phyloP scores from a whole-genome alignment of 2,888 invertebrate species.

The Lepidonotus clava region DNA sequence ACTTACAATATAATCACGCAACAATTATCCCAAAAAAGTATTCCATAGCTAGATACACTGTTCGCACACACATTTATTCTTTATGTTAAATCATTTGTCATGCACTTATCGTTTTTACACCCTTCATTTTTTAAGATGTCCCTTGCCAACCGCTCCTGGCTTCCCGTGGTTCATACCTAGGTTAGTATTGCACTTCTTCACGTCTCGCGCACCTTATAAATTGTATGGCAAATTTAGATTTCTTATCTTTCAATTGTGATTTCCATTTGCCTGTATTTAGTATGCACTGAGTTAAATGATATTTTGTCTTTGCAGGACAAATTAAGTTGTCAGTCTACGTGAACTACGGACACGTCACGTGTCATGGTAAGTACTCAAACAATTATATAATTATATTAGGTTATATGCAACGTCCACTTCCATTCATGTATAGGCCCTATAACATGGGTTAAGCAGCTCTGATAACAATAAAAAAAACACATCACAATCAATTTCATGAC shows the following conservation, averaged over 20 bases:
- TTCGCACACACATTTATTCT: neutral
- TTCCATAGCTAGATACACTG: neutral
- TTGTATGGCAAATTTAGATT: neutral
- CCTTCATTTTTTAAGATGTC: neutral
- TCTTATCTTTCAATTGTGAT: neutral
- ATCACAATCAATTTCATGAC: too few relatives aligned
- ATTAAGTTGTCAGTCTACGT: constrained; percentile 13
- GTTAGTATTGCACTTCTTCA: constrained; percentile 12
- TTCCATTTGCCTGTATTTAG: neutral
- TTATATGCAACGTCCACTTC: too few relatives aligned
- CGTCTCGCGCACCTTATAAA: neutral
- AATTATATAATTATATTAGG: too few relatives aligned
- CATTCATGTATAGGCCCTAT: too few relatives aligned
- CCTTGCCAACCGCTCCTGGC: constrained; percentile 34
- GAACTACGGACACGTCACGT: neutral
- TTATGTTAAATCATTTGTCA: neutral
- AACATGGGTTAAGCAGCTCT: neutral
- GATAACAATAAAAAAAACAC: too few relatives aligned
- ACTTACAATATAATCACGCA: neutral
- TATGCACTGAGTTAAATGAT: neutral
- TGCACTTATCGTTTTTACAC: neutral
- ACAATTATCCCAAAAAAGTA: neutral
- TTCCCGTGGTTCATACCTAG: constrained; percentile 10
- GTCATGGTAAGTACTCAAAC: constrained; percentile 50
- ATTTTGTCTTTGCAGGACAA: constrained; percentile 1